A percentile compares a stretch with the other conserved stretches of the same genome.
phyloP scores from a whole-genome alignment of 2,797 vertebrate species.

The Cygnus olor region DNA sequence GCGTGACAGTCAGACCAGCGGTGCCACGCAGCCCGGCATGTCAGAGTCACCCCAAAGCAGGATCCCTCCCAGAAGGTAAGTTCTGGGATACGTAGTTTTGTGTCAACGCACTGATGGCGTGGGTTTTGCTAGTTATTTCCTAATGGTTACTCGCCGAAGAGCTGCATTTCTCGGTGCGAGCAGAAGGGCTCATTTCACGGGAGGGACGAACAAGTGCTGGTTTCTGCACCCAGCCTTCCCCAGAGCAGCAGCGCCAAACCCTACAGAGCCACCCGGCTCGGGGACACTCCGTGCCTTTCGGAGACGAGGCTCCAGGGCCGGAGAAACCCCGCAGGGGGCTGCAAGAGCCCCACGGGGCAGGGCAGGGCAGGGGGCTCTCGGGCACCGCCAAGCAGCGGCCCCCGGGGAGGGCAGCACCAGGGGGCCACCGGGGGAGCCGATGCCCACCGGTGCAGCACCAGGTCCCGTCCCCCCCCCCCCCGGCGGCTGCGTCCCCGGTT shows the following conservation, averaged over 20 bases:
- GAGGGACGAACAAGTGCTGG: background rate
- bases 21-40: background rate
- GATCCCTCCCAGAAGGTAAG: background rate
- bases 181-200: background rate
- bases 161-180: background rate
- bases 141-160: background rate
- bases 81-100: background rate
- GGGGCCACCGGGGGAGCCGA: too few relatives aligned
- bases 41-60: background rate
- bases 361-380: too few relatives aligned
- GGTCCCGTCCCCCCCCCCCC: too few relatives aligned
- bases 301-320: too few relatives aligned
- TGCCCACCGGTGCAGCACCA: too few relatives aligned
- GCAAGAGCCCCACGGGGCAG: too few relatives aligned
- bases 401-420: too few relatives aligned
- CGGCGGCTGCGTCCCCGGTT: too few relatives aligned
- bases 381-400: too few relatives aligned
- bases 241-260: background rate
- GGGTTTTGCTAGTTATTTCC: background rate
- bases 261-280: too few relatives aligned
- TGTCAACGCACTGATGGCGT: background rate
- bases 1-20: background rate
- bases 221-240: background rate
- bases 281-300: too few relatives aligned
- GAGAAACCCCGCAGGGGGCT: too few relatives aligned